phyloP scores from a whole-genome alignment of 2,888 invertebrate species.

The Nineta flava region DNA sequence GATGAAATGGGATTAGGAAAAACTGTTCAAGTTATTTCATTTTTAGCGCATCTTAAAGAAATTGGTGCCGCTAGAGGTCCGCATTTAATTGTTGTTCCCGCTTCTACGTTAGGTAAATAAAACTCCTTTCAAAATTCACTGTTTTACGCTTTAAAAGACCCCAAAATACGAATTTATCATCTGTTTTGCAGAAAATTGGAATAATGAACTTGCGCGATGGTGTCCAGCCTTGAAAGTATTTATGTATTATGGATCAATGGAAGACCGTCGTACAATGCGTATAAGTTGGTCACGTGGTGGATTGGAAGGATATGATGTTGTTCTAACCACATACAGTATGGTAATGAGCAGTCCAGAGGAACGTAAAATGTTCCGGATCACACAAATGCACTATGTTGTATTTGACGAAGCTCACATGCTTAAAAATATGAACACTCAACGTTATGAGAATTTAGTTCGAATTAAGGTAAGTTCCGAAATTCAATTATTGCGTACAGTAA shows the following conservation, averaged over 20 bases:
- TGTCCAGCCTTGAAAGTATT: slow-evolving; percentile 64
- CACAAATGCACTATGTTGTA: slow-evolving; percentile 78
- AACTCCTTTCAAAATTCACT: slow-evolving; percentile 10
- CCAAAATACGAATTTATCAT: slow-evolving; percentile 4
- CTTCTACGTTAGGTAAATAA: slow-evolving; percentile 86
- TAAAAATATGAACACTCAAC: slow-evolving; percentile 88
- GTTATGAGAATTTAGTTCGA: slow-evolving; percentile 76
- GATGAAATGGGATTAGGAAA: slow-evolving; percentile 97
- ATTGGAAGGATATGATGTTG: slow-evolving; percentile 59
- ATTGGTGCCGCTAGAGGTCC: slow-evolving; percentile 55
- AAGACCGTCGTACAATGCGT: slow-evolving; percentile 65
- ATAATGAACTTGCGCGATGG: slow-evolving; percentile 60
- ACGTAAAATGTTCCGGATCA: slow-evolving; percentile 79
- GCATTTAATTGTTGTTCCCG: slow-evolving; percentile 90
- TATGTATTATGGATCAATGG: slow-evolving; percentile 77
- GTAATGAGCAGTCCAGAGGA: slow-evolving; percentile 77
- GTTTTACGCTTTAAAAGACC: no score
- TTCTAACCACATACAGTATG: slow-evolving; percentile 80
- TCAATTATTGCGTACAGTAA: not conserved
- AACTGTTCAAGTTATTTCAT: slow-evolving; percentile 87
- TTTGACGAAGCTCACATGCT: slow-evolving; percentile 98
- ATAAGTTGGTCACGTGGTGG: slow-evolving; percentile 58
- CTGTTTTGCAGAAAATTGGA: slow-evolving; percentile 66
- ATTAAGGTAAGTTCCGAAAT: slow-evolving; percentile 35
- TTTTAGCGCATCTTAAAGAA: slow-evolving; percentile 78